Percentiles rank a stretch among this genome's conserved stretches.
These are phyloP conservation scores for Synodontis membranacea DNA, from an alignment of 2,113 vertebrate genomes.

Conservation along the genomic window DNA sequence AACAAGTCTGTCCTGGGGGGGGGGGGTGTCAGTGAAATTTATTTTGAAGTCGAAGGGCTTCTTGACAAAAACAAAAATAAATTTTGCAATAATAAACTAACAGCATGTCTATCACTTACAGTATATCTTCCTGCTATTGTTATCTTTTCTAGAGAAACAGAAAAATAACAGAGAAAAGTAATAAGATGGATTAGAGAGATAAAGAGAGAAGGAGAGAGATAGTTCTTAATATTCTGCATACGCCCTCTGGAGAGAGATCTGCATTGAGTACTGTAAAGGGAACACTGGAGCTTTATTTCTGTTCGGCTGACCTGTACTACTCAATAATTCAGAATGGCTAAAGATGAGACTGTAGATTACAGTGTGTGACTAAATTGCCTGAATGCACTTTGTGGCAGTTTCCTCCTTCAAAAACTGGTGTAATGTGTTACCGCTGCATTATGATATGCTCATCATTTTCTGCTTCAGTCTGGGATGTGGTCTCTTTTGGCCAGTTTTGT, in stretches of 20 bases:
- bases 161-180: slow-evolving; percentile 11
- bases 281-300: slow-evolving; percentile 28
- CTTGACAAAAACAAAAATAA: background rate
- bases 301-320: slow-evolving; percentile 38
- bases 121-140: background rate
- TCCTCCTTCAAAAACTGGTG: background rate
- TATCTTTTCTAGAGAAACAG: background rate
- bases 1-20: background rate
- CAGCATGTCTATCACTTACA: background rate
- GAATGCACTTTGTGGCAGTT: slow-evolving; percentile 27
- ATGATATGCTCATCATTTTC: background rate
- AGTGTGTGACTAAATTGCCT: slow-evolving; percentile 36
- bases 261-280: slow-evolving; percentile 28
- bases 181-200: slow-evolving; percentile 23
- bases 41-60: background rate
- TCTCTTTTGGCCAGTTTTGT: background rate
- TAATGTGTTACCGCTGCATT: background rate
- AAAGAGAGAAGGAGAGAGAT: background rate
- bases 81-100: background rate
- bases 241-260: slow-evolving; percentile 31
- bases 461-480: background rate
- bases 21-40: background rate
- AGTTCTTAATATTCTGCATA: slow-evolving; percentile 34
- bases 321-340: slow-evolving; percentile 43
- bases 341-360: slow-evolving; percentile 46